Percentiles rank a stretch among this genome's conserved stretches.
phyloP scores from a whole-genome alignment of 2,797 vertebrate genomes.

The Danio tinwini region DNA sequence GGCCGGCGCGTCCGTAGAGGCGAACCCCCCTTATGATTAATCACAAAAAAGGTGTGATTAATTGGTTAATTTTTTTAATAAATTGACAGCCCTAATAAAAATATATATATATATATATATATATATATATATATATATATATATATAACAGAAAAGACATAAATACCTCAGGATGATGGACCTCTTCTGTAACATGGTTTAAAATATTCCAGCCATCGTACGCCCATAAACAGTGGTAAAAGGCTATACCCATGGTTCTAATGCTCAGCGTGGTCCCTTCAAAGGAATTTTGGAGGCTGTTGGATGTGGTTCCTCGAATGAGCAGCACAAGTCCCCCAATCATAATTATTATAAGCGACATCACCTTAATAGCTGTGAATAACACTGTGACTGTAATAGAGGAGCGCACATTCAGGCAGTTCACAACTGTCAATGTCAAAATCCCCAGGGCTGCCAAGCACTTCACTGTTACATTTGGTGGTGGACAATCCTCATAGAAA shows the following conservation, averaged over 20 bases:
- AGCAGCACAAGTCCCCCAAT: conserved; percentile 79
- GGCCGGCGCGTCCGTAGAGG: too few relatives aligned
- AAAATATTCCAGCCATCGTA: conserved; percentile 91
- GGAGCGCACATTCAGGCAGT: conserved; percentile 83
- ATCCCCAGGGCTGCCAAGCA: conserved; percentile 80
- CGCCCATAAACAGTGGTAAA: conserved; percentile 92
- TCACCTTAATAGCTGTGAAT: conserved; percentile 81
- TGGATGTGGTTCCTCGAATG: conserved; percentile 72
- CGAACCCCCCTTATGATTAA: too few relatives aligned
- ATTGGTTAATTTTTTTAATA: too few relatives aligned
- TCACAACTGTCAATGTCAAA: conserved; percentile 76
- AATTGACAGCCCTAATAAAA: too few relatives aligned
- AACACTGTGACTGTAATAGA: conserved; percentile 80
- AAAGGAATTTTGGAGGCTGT: conserved; percentile 80
- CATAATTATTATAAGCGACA: conserved; percentile 80
- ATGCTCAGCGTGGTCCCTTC: conserved; percentile 76
- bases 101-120: too few relatives aligned
- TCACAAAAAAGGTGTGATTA: too few relatives aligned
- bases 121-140: too few relatives aligned
- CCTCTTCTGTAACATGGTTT: conserved; percentile 86
- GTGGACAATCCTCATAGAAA: conserved; percentile 82
- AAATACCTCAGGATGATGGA: conserved; percentile 85
- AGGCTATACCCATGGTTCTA: conserved; percentile 80
- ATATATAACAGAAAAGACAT: background rate
- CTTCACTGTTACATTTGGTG: conserved; percentile 73